Evolutionary conservation across 2,888 invertebrate species (phyloP).

Genomic region (Ochropacha duplaris): DNA sequence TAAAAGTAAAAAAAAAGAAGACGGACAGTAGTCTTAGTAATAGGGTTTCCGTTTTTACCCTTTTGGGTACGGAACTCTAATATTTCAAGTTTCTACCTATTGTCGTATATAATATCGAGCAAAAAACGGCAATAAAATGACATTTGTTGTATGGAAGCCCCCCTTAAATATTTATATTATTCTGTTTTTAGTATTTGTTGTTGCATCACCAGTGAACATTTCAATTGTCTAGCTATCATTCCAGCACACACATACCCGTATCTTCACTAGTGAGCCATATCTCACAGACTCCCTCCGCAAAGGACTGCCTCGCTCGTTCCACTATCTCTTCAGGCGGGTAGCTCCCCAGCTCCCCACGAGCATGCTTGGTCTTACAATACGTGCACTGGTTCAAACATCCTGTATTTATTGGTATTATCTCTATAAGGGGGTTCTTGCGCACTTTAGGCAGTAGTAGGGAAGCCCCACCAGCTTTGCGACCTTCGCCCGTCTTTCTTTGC

Average conservation of each 20-base stretch:
- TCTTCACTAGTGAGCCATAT: constrained; percentile 99
- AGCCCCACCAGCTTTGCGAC: constrained; percentile 93
- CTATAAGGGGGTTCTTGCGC: constrained; percentile 96
- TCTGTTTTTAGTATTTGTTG: no score
- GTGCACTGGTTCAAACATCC: constrained; percentile 99
- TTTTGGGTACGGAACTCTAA: no score
- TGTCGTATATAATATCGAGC: no score
- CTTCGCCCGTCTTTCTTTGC: constrained; percentile 91
- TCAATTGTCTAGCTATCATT: no score
- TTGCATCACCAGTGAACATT: no score
- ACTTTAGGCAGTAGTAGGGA: constrained; percentile 95
- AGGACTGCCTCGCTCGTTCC: constrained; percentile 92
- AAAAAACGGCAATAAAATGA: no score
- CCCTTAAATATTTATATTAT: no score
- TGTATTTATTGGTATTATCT: constrained; percentile 98
- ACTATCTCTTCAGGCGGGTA: constrained; percentile 96
- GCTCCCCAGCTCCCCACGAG: constrained; percentile 97
- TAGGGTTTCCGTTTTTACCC: no score
- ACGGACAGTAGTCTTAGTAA: no score
- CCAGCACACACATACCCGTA: constrained; percentile 84
- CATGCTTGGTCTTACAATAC: constrained; percentile 99
- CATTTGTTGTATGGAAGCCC: no score
- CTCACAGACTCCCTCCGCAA: constrained; percentile 96
- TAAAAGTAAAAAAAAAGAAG: background rate
- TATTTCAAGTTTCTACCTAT: no score